Evolutionary conservation across 2,888 invertebrate species (phyloP), one percentile per base, ranked within the genome.

Genomic region (Crepidodera aurea): DNA sequence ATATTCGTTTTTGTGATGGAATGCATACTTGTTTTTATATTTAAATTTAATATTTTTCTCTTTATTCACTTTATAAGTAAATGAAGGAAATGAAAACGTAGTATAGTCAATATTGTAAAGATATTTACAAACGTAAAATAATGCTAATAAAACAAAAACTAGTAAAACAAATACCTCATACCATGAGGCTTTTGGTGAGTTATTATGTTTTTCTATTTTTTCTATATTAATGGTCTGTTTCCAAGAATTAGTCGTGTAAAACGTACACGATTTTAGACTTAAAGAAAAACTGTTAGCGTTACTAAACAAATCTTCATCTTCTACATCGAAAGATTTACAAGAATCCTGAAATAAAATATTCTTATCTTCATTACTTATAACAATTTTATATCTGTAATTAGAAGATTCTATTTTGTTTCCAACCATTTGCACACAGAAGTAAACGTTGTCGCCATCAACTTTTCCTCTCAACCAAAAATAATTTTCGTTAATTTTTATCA

Each of bases 401-500:
- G 32, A 16, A 37, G 53, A 16, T 40, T 32, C 39, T 12, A 6
- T n/a, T 4, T 7, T 8, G 5, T 16, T 16, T 25, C 25, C 53
- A 25, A 53, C 3, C 39, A 53, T 39, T 25, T 53, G 39, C 1
- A 53, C 39, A 15, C 15, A 4, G 2, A 39, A 25, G 13, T 10
- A 22, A 18, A 53, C 18, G 10, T 40, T 22, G 1, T 39, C 5
- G n/a, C 13, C 22, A 8, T n/a, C 10, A 39, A 15, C 4, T 39
- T 40, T 53, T 13, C 2, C 10, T 39, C 37, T 8, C 5, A 39
- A 25, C 53, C 53, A 53, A 25, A 53, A 53, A n/a, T 39, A 53
- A 13, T 51, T 34, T n/a, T 37, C 19, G 19, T 37, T 12, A 6
- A 7, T 12, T 15, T 51, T 18, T 1, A 51, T 1, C n/a, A 51